A percentile compares a stretch with the other conserved stretches of the same genome.
Conservation (phyloP, 2,797 vertebrate genomes). For the Vipera ursinii region DNA sequence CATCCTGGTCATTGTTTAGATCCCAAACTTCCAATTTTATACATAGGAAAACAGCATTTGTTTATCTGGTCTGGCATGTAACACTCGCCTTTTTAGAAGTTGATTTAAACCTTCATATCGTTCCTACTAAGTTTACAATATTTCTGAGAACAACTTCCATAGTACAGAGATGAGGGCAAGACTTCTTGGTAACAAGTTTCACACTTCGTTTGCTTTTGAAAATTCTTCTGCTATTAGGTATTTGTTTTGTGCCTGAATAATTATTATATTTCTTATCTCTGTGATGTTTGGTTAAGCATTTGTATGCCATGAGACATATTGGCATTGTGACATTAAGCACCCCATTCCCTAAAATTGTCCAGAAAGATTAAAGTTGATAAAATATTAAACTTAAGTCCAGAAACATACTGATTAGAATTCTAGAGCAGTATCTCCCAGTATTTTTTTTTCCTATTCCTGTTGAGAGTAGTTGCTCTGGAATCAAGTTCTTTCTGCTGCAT, state of each 20-base stretch:
- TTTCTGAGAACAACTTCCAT: background rate
- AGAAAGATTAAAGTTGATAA: background rate
- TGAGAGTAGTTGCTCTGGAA: background rate
- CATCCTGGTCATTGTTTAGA: background rate
- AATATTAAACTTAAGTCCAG: background rate
- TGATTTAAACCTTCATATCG: conserved; percentile 55
- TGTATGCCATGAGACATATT: background rate
- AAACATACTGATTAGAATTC: background rate
- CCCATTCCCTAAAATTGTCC: background rate
- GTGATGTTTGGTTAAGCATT: background rate
- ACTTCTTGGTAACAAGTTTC: conserved; percentile 22
- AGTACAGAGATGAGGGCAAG: conserved; percentile 20
- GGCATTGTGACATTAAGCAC: background rate
- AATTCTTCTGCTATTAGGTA: background rate
- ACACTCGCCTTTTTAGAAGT: conserved; percentile 47
- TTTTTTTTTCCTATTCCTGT: background rate
- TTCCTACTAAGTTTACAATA: conserved; percentile 42
- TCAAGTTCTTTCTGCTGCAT: background rate
- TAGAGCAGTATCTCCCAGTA: background rate
- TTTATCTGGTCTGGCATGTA: conserved; percentile 36
- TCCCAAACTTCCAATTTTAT: background rate
- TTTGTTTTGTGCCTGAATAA: background rate
- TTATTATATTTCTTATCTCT: background rate
- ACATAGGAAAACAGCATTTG: background rate
- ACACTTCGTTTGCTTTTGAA: background rate